Evolutionary conservation across 2,113 vertebrate genomes (phyloP).

Genomic region (Plecturocebus donacophilus): DNA sequence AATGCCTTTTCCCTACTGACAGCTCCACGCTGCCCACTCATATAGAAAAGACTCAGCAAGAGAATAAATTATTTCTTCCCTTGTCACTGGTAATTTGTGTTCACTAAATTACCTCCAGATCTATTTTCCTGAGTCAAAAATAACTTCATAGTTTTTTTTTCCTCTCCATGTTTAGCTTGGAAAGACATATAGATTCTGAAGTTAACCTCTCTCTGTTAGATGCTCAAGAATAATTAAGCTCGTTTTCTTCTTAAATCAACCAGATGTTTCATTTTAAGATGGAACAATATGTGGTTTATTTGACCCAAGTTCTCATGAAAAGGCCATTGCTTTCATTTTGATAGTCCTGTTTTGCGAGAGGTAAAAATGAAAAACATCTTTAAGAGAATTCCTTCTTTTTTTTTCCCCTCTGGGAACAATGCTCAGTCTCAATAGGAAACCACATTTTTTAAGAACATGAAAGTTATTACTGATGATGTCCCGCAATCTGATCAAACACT

Average conservation of each 20-base stretch:
- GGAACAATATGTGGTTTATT: conserved; percentile 68
- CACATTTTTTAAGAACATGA: conserved; percentile 56
- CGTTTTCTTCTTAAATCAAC: conserved; percentile 57
- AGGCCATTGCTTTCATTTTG: conserved; percentile 58
- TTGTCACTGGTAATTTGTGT: conserved; percentile 63
- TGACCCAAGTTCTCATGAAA: conserved; percentile 61
- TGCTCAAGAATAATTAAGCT: conserved; percentile 63
- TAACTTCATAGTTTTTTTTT: conserved; percentile 45
- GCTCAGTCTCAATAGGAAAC: conserved; percentile 48
- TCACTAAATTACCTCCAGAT: conserved; percentile 72
- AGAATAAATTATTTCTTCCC: conserved; percentile 68
- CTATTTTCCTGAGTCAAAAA: conserved; percentile 74
- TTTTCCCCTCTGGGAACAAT: not conserved
- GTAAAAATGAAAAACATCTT: conserved; percentile 76
- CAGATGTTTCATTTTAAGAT: conserved; percentile 74
- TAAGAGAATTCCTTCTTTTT: conserved; percentile 36
- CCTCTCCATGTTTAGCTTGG: conserved; percentile 39
- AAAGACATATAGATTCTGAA: conserved; percentile 69
- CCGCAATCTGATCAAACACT: not conserved
- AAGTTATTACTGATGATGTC: conserved; percentile 48
- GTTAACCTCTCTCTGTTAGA: conserved; percentile 70
- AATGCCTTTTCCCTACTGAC: conserved; percentile 55
- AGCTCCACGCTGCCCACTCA: not conserved
- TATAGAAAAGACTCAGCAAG: conserved; percentile 50
- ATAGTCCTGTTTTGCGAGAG: conserved; percentile 60